A percentile compares a stretch with the other conserved stretches of the same genome.
phyloP scores from a whole-genome alignment of 1,140 invertebrate genomes.

The Drosophila littoralis region DNA sequence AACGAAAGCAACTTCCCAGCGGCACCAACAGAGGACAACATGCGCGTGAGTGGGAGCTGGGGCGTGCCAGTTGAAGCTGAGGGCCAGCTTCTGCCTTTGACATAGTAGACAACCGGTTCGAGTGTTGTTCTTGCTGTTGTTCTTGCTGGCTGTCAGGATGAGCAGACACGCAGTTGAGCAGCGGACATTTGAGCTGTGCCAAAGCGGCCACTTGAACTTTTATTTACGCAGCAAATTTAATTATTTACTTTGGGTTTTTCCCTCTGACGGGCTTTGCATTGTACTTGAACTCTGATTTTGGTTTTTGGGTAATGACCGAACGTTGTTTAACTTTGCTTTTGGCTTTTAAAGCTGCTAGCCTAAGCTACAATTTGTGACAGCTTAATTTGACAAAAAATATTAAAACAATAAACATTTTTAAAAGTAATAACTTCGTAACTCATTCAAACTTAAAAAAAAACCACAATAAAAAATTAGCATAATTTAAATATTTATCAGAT shows the following conservation, averaged over 20 bases:
- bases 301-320: slow-evolving; percentile 2
- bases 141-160: slow-evolving; percentile 44
- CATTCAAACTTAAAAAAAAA: neutral
- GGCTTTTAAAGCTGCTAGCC: neutral
- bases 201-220: slow-evolving; percentile 60
- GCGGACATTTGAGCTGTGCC: slow-evolving; percentile 34
- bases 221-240: slow-evolving; percentile 80
- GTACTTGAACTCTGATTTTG: slow-evolving; percentile 33
- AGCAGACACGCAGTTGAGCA: slow-evolving; percentile 28
- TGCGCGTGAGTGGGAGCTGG: slow-evolving; percentile 1
- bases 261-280: slow-evolving; percentile 9
- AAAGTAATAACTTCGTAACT: neutral
- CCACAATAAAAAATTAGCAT: slow-evolving; percentile 2
- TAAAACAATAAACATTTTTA: neutral
- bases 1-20: slow-evolving; percentile 55
- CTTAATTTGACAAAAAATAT: neutral
- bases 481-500: slow-evolving; percentile 20
- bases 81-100: slow-evolving; percentile 59
- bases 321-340: slow-evolving; percentile 7
- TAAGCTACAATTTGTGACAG: neutral
- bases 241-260: slow-evolving; percentile 66
- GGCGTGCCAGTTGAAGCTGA: neutral
- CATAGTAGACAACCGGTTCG: slow-evolving; percentile 69
- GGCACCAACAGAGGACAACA: neutral
- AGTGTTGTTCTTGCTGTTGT: slow-evolving; percentile 56